Conservation (phyloP, 92 coral and sea anemone species). For the Parazoanthus swiftii region DNA sequence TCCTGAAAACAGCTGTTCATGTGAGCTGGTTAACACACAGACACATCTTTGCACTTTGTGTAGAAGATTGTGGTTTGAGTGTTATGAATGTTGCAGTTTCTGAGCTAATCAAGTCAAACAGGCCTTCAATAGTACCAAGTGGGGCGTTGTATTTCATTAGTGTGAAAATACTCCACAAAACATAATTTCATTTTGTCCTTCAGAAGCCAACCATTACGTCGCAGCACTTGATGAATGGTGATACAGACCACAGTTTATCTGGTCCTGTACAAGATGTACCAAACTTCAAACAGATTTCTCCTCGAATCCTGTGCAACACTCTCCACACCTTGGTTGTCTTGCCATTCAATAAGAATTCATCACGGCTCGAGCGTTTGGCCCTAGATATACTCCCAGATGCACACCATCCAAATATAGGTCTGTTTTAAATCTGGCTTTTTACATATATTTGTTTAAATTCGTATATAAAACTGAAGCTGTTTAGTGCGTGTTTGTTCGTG, state of each 20-base stretch:
- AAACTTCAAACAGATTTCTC: slow-evolving; percentile 46
- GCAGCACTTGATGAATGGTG: slow-evolving; percentile 60
- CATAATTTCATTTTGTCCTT: background rate
- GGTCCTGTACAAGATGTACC: slow-evolving; percentile 45
- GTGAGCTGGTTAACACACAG: slow-evolving; percentile 43
- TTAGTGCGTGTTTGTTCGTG: no score
- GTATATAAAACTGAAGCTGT: background rate
- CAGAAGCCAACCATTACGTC: background rate
- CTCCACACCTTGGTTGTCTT: slow-evolving; percentile 59
- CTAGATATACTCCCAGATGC: slow-evolving; percentile 66
- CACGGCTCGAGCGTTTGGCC: slow-evolving; percentile 52
- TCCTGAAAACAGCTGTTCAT: slow-evolving; percentile 37
- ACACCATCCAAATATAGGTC: slow-evolving; percentile 87
- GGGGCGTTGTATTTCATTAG: background rate
- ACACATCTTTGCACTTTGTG: slow-evolving; percentile 33
- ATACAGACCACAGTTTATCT: slow-evolving; percentile 30
- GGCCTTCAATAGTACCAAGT: background rate
- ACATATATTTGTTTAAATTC: background rate
- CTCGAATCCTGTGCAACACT: slow-evolving; percentile 59
- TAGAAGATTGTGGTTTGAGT: slow-evolving; percentile 30
- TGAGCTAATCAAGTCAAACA: slow-evolving; percentile 23
- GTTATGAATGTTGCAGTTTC: slow-evolving; percentile 37
- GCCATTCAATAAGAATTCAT: slow-evolving; percentile 56
- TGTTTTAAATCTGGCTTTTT: background rate
- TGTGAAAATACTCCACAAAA: background rate